Base-by-base conservation (phyloP, 1,140 invertebrate species). In the Cherax destructor region DNA sequence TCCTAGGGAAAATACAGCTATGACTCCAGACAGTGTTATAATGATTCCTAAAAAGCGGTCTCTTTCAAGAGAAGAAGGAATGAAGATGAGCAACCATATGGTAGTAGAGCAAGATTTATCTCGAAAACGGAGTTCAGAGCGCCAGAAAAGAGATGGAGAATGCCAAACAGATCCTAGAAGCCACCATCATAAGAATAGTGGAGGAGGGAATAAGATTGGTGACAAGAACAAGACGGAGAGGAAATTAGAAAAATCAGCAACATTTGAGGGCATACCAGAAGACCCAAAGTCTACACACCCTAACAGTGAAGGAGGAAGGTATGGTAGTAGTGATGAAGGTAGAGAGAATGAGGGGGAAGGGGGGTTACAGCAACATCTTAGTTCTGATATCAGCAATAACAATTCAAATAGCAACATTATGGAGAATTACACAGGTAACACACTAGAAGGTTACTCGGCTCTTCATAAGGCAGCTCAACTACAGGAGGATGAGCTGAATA, bases 161-260 rank as follows among this genome's bases (percentile, higher is more conserved):
- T 91, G 90, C 50, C 90, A 91, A 65, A 91, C 90, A 59, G 90
- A 91, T 78, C 90, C 90, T 86, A 61, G 93, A 92, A 88, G 41
- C 41, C 88, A 91, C 41, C 88, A 91, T 69, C 88, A 91, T 74
- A 59, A 85, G 52, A 61, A 76, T 30, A 61, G 47, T 61, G 81
- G 47, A 11, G 11, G 65, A 7, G 76, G 74, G 41, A 85, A 13
- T 65, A 85, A 49, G 52, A 41, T 83, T 24, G 74, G 85, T 18
- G 93, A 93, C n/a, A 93, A 93, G 21, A 93, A 88, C n/a, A 93
- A 93, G 18, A 92, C 77, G 76, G 92, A 94, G 79, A 93, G 92
- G 84, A 94, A 94, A 80, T 92, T 93, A n/a, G 93, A 94, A 47
- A 94, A 94, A 88, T 93, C 83, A 79, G 93, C 77, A 92, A 93